Conservation (phyloP, 2,888 invertebrate genomes). For the Amphimallon solstitiale region DNA sequence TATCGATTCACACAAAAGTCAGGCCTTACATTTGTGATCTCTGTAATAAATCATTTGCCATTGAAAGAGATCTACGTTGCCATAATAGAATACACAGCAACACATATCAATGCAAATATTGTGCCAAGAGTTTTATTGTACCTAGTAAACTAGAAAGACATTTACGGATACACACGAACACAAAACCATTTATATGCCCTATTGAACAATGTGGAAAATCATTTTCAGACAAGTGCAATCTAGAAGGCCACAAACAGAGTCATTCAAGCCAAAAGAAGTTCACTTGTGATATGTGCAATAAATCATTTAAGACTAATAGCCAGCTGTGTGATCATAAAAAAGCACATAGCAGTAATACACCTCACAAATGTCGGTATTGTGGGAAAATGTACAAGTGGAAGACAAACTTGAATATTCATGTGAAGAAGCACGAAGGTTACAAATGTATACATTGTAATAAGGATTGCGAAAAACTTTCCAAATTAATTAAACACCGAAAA, state of each 20-base stretch:
- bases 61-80: conserved; percentile 57
- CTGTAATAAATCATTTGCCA: conserved; percentile 58
- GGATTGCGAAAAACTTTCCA: conserved; percentile 32
- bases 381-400: conserved; percentile 58
- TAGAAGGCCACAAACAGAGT: conserved; percentile 57
- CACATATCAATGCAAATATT: conserved; percentile 57
- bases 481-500: conserved; percentile 28
- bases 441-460: conserved; percentile 38
- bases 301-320: conserved; percentile 55
- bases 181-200: conserved; percentile 57
- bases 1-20: conserved; percentile 57
- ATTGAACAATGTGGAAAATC: conserved; percentile 56
- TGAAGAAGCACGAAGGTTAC: conserved; percentile 52
- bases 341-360: conserved; percentile 52
- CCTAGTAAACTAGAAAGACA: conserved; percentile 61
- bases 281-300: conserved; percentile 55
- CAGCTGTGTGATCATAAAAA: conserved; percentile 56
- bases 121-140: conserved; percentile 58
- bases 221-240: conserved; percentile 61
- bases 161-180: conserved; percentile 59
- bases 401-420: conserved; percentile 56
- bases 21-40: conserved; percentile 58
- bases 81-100: conserved; percentile 59
- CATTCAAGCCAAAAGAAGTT: conserved; percentile 56
- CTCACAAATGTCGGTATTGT: conserved; percentile 55